Evolutionary conservation across 2,113 vertebrate genomes (phyloP).

Genomic region (Gasterosteus aculeatus): DNA sequence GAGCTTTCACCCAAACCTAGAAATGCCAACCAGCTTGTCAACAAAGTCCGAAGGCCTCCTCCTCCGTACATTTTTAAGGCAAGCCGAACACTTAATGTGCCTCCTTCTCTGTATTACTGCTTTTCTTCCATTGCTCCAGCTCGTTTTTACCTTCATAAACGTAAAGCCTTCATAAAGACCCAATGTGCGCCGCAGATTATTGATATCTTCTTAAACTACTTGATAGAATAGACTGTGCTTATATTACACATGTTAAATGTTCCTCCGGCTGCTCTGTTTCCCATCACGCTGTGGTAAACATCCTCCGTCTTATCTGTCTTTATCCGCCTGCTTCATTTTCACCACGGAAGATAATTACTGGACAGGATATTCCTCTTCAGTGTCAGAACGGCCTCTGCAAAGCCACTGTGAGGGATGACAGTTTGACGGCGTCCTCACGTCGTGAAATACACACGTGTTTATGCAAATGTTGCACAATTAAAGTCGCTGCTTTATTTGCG

Average conservation of each 20-base stretch:
- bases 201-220: conserved; percentile 1
- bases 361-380: conserved; percentile 45
- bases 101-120: neutral
- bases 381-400: neutral
- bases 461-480: neutral
- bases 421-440: neutral
- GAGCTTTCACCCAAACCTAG: neutral
- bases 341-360: conserved; percentile 67
- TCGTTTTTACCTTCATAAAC: neutral
- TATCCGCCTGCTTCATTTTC: conserved; percentile 53
- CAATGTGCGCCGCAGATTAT: neutral
- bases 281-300: conserved; percentile 79
- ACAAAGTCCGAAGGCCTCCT: neutral
- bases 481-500: conserved; percentile 10
- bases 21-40: neutral
- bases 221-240: conserved; percentile 49
- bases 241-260: conserved; percentile 60
- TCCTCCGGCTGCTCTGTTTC: conserved; percentile 67
- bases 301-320: conserved; percentile 79
- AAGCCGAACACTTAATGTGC: neutral
- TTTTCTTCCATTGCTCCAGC: neutral
- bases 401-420: neutral
- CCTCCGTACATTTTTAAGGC: neutral
- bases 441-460: neutral
- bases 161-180: neutral